Percentiles rank a stretch among this genome's conserved stretches.
Conservation (phyloP, 2,797 vertebrate genomes). For the Rhadinocentrus ornatus region DNA sequence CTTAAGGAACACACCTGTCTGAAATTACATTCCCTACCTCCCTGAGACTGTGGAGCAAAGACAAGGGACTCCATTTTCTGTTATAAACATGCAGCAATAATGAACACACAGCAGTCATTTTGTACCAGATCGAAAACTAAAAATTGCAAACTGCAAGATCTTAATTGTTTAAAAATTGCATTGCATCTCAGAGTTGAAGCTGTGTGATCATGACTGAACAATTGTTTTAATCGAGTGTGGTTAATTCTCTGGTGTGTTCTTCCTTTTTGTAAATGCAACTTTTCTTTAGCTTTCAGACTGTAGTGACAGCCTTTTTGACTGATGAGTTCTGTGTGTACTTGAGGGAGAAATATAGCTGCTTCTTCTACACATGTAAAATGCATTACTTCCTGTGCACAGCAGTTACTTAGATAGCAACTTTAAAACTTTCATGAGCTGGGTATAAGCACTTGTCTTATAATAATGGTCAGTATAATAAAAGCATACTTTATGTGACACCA, state of each 20-base stretch:
- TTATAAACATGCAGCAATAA: not conserved
- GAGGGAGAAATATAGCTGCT: conserved; percentile 7
- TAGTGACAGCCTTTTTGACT: conserved; percentile 1
- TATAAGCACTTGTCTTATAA: not conserved
- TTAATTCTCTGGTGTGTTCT: not conserved
- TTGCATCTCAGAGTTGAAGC: not conserved
- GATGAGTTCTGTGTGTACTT: conserved; percentile 13
- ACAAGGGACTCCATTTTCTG: conserved; percentile 23
- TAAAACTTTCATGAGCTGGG: conserved; percentile 14
- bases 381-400: conserved; percentile 26
- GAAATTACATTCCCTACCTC: conserved; percentile 63
- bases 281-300: conserved; percentile 17
- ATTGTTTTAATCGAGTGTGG: not conserved
- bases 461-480: conserved; percentile 3
- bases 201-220: not conserved
- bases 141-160: not conserved
- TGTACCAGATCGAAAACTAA: conserved; percentile 2
- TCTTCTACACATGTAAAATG: conserved; percentile 23
- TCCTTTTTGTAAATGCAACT: conserved; percentile 4
- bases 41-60: conserved; percentile 40
- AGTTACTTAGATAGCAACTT: conserved; percentile 28
- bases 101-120: conserved; percentile 13
- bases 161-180: not conserved
- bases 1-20: conserved; percentile 68
- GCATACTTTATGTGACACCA: not conserved